Evolutionary conservation across 1,140 invertebrate species (phyloP).

Genomic region (Gonioctena quinquepunctata): DNA sequence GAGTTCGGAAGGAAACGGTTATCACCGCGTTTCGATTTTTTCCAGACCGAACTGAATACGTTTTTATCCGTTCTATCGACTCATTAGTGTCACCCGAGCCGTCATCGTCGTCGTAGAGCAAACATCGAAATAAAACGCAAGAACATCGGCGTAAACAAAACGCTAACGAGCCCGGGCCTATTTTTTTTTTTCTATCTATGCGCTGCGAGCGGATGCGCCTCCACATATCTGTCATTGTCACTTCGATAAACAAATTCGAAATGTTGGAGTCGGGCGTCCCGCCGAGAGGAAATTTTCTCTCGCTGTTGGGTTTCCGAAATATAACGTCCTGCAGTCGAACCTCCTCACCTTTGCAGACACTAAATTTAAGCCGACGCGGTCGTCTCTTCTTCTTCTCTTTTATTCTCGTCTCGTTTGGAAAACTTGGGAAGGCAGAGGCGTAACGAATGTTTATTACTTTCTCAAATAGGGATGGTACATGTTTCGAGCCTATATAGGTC

Average conservation of each 20-base stretch:
- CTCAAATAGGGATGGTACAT: no score
- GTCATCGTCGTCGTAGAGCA: background rate
- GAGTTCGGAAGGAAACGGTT: background rate
- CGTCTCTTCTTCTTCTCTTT: no score
- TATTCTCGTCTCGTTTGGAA: no score
- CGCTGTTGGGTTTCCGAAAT: constrained; percentile 12
- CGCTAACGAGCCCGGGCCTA: constrained; percentile 4
- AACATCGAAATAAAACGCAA: background rate
- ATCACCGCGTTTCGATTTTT: background rate
- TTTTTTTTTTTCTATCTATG: background rate
- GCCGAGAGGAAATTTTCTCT: constrained; percentile 14
- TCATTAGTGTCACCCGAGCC: background rate
- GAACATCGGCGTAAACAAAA: constrained; percentile 10
- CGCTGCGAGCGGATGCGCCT: constrained; percentile 6
- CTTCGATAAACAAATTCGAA: constrained; percentile 10
- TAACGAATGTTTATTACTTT: no score
- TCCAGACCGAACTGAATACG: background rate
- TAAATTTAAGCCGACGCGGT: background rate
- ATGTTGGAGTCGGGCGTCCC: background rate
- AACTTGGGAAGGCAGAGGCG: no score
- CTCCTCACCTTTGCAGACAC: background rate
- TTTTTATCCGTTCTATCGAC: background rate
- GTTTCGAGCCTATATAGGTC: no score
- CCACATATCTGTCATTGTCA: constrained; percentile 20
- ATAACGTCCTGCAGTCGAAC: background rate